Base-by-base conservation (phyloP, 2,113 vertebrate genomes). In the Proterorhinus semilunaris region DNA sequence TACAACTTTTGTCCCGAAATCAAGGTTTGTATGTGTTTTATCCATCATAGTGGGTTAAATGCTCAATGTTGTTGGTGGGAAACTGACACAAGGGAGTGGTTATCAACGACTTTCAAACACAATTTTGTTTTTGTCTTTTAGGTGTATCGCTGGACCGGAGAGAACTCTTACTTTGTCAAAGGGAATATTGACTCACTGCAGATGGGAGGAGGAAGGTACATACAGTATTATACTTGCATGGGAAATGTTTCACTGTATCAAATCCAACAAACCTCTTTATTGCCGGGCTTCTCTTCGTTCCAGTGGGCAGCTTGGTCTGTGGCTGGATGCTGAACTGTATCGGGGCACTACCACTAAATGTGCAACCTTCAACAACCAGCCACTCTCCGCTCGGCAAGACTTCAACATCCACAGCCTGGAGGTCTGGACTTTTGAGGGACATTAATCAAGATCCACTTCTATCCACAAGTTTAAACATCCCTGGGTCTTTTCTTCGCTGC, bases 121-220 rank as follows among this genome's bases (percentile, higher is more conserved):
- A 36, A 6, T 10, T 13, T 12, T 50, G 9, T 49, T 10, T 54
- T 42, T 86, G n/a, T 81, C 61, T 66, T 81, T 99, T 44, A 61
- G 98, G 93, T 96, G 66, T 99, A 95, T 76, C 96, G 94, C 74
- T 99, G 98, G 98, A 96, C 95, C 55, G 98, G 98, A 61, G 97
- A 99, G 81, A 99, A 99, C 72, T 98, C 96, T 0, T 99, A 99
- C 84, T 99, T 99, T 85, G 96, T 99, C 82, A 99, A 98, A 11
- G 98, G 98, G 89, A 95, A 96, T 77, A 94, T 82, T 65, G 95
- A 93, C 80, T 99, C 94, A 83, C 92, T 99, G 80, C 95, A 98
- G 90, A 94, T 99, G 10, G 98, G 98, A 81, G 97, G 97, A 82
- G 98, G 98, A 89, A 94, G 95, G 98, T 99, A 87, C 91, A 95